Evolutionary conservation across 2,113 vertebrate genomes (phyloP).

Genomic region (Tetrao urogallus): DNA sequence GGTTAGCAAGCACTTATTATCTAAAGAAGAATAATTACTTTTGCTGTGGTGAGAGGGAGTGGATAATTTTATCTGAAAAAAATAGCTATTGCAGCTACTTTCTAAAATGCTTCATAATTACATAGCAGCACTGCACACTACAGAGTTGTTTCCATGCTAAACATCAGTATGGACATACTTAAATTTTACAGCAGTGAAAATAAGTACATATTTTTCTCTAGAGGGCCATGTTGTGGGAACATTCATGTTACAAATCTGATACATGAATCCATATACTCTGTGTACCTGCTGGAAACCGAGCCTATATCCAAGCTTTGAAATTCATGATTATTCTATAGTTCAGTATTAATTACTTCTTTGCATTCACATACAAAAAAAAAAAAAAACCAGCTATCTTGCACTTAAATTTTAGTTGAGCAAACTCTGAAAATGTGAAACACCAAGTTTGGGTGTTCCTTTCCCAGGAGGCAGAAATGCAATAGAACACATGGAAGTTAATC

Average conservation of each 20-base stretch:
- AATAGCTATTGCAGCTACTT: neutral
- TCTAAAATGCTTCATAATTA: slow-evolving; percentile 16
- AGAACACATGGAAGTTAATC: neutral
- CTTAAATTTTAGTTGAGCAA: neutral
- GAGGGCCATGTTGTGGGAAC: neutral
- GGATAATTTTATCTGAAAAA: neutral
- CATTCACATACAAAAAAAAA: neutral
- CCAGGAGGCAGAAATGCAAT: neutral
- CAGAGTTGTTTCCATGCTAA: neutral
- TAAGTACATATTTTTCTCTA: neutral
- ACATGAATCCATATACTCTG: neutral
- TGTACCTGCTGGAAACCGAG: neutral
- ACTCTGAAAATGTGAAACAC: neutral
- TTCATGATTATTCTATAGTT: neutral
- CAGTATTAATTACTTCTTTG: neutral
- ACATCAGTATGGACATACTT: neutral
- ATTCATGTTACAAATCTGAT: neutral
- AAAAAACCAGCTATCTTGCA: neutral
- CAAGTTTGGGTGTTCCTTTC: neutral
- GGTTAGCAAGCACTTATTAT: neutral
- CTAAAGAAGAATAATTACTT: slow-evolving; percentile 24
- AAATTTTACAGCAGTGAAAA: neutral
- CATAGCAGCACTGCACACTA: neutral
- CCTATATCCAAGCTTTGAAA: neutral
- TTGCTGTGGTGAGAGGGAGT: neutral